A percentile compares a stretch with the other conserved stretches of the same genome.
These are phyloP conservation scores for Platyscapa corneri DNA, from an alignment of 1,140 invertebrate species.

Conservation along the genomic window DNA sequence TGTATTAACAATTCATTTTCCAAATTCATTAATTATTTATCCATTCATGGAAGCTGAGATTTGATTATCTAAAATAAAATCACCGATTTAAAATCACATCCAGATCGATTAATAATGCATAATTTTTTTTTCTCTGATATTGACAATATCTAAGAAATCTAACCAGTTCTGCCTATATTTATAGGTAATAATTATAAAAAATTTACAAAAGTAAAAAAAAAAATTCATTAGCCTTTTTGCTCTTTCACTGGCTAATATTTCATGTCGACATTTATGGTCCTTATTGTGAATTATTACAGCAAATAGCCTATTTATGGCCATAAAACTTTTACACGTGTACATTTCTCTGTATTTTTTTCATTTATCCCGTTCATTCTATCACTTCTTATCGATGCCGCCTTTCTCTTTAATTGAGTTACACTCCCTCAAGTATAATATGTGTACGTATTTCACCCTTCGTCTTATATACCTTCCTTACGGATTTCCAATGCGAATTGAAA, in stretches of 20 bases:
- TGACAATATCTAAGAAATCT: no score
- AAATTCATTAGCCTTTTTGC: background rate
- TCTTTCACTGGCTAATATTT: background rate
- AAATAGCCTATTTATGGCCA: background rate
- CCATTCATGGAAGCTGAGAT: no score
- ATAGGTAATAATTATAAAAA: background rate
- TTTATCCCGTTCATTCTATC: background rate
- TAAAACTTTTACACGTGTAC: background rate
- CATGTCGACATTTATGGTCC: background rate
- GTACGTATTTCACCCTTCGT: background rate
- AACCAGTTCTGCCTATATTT: no score
- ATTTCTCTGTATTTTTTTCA: background rate
- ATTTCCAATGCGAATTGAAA: background rate
- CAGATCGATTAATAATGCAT: no score
- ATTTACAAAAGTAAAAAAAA: background rate
- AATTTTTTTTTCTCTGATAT: no score
- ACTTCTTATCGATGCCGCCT: background rate
- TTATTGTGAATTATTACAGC: background rate
- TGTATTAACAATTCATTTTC: no score
- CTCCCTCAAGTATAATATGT: background rate
- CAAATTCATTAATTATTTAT: no score
- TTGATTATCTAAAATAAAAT: no score
- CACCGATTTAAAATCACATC: no score
- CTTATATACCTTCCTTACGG: background rate
- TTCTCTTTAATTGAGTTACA: slow-evolving; percentile 19